These are phyloP conservation scores for Notothenia rossii DNA, from an alignment of 2,113 vertebrate species.

Conservation along the genomic window DNA sequence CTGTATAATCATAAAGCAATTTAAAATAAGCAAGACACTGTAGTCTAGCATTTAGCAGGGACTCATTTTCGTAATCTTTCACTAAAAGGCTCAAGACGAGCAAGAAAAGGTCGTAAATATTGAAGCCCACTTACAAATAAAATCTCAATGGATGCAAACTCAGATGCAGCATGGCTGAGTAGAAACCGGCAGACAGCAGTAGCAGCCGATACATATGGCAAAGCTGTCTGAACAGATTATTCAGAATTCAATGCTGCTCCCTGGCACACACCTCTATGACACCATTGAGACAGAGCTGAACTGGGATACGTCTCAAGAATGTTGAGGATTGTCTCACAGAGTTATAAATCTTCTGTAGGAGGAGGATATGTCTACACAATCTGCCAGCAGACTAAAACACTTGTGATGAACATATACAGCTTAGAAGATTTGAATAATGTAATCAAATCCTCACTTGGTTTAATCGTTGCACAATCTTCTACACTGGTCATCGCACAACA, in stretches of 20 bases:
- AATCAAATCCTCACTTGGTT: slow-evolving; percentile 38
- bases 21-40: slow-evolving; percentile 9
- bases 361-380: slow-evolving; percentile 45
- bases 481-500: slow-evolving; percentile 19
- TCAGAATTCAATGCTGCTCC: slow-evolving; percentile 68
- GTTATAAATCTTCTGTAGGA: slow-evolving; percentile 43
- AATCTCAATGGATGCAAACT: slow-evolving; percentile 12
- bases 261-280: slow-evolving; percentile 72
- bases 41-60: neutral
- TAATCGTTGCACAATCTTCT: slow-evolving; percentile 30
- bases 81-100: slow-evolving; percentile 4
- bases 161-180: slow-evolving; percentile 5
- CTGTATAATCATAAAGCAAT: neutral
- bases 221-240: slow-evolving; percentile 68
- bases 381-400: slow-evolving; percentile 45
- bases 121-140: slow-evolving; percentile 20
- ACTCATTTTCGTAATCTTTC: slow-evolving; percentile 5
- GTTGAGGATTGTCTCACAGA: slow-evolving; percentile 62
- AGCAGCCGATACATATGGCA: slow-evolving; percentile 55
- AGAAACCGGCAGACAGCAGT: slow-evolving; percentile 61
- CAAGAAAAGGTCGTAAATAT: neutral
- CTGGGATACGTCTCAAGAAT: slow-evolving; percentile 61
- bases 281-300: slow-evolving; percentile 59
- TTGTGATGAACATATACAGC: slow-evolving; percentile 24
- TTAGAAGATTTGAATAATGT: slow-evolving; percentile 22